A percentile compares a stretch with the other conserved stretches of the same genome.
These are phyloP conservation scores for Meloidogyne hapla DNA, from an alignment of 1,140 invertebrate genomes.

Conservation along the genomic window DNA sequence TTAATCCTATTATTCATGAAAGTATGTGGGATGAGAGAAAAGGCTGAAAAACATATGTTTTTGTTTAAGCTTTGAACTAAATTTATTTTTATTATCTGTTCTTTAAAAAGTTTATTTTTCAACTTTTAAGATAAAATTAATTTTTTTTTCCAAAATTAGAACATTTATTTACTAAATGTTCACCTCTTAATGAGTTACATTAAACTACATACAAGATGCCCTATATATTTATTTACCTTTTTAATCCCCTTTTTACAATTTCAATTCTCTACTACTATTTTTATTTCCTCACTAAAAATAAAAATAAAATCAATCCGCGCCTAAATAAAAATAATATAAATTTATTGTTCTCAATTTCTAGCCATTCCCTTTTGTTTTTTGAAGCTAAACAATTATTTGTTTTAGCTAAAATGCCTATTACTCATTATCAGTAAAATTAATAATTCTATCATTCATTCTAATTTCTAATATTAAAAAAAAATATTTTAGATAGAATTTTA, in stretches of 20 bases:
- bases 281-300: neutral
- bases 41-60: too few species aligned
- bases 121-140: neutral
- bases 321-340: neutral
- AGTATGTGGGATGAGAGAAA: too few species aligned
- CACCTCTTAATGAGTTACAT: neutral
- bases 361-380: neutral
- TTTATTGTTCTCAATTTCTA: neutral
- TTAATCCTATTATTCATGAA: too few species aligned
- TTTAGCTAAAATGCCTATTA: neutral
- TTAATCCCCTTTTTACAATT: neutral
- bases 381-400: neutral
- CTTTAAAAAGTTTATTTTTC: neutral
- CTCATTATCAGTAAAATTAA: neutral
- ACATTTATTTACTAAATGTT: neutral
- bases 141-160: neutral
- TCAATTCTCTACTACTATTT: neutral
- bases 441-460: neutral
- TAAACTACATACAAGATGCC: conserved; percentile 5
- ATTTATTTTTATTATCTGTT: neutral
- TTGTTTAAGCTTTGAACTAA: too few species aligned
- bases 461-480: neutral
- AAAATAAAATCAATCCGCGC: conserved; percentile 13
- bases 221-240: neutral
- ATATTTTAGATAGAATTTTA: neutral